Conservation (phyloP, 2,797 vertebrate genomes). For the Galago senegalensis region DNA sequence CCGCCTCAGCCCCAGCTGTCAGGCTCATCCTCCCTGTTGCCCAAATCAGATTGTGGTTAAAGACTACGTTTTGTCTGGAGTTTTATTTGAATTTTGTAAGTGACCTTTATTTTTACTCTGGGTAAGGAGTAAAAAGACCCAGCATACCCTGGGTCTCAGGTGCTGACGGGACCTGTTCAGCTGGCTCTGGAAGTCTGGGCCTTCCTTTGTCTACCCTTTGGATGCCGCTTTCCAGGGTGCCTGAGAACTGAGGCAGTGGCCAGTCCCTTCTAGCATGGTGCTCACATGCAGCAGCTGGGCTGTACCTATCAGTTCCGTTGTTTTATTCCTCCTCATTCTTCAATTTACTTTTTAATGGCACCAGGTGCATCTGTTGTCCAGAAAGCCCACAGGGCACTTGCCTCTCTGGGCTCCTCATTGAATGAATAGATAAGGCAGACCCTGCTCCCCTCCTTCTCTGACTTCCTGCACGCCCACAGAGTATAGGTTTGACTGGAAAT, state of each 20-base stretch:
- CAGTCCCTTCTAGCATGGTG: rapidly evolving
- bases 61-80: rapidly evolving
- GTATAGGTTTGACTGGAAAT: neutral
- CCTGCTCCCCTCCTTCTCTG: neutral
- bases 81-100: neutral
- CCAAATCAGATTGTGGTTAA: rapidly evolving
- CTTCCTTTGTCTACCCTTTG: too few relatives aligned
- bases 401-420: too few relatives aligned
- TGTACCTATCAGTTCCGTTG: neutral
- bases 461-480: neutral
- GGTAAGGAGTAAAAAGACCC: too few relatives aligned
- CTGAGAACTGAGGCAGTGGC: neutral
- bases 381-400: neutral
- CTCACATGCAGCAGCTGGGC: neutral
- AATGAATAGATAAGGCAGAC: neutral
- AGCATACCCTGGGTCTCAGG: neutral
- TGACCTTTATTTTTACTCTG: neutral
- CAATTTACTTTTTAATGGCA: neutral
- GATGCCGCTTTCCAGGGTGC: neutral
- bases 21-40: neutral
- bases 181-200: neutral
- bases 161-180: neutral
- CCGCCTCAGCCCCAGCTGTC: neutral
- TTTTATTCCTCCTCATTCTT: too few relatives aligned
- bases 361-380: neutral